These are phyloP conservation scores for Branchinecta lynchi DNA, from an alignment of 1,140 invertebrate genomes.

Conservation along the genomic window DNA sequence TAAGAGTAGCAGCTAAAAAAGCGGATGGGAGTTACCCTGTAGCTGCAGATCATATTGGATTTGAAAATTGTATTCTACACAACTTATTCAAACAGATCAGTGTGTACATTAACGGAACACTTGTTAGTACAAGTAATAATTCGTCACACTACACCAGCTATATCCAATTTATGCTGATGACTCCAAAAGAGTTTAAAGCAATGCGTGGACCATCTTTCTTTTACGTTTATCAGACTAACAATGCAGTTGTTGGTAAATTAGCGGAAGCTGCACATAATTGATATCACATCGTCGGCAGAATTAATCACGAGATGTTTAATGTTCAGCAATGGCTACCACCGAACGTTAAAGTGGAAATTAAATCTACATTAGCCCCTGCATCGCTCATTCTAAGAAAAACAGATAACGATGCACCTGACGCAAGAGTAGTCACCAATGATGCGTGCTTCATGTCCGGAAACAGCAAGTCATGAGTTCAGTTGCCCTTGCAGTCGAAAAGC, in stretches of 20 bases:
- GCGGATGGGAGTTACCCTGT: not conserved
- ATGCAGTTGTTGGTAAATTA: not conserved
- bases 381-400: not conserved
- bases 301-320: not conserved
- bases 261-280: not conserved
- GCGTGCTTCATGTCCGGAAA: not conserved
- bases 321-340: not conserved
- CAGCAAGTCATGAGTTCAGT: not conserved
- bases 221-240: not conserved
- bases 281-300: not conserved
- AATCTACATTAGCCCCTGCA: not conserved
- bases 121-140: not conserved
- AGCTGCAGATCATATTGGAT: not conserved
- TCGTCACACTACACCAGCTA: not conserved
- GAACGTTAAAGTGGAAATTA: not conserved
- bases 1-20: not conserved
- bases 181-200: not conserved
- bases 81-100: not conserved
- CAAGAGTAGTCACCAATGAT: too few relatives aligned
- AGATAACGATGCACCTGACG: too few relatives aligned
- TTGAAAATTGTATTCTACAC: not conserved
- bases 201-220: not conserved
- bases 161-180: not conserved
- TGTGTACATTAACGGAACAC: not conserved
- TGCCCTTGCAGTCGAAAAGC: not conserved